Base-by-base conservation (phyloP, 1,140 invertebrate species). In the Orius insidiosus region DNA sequence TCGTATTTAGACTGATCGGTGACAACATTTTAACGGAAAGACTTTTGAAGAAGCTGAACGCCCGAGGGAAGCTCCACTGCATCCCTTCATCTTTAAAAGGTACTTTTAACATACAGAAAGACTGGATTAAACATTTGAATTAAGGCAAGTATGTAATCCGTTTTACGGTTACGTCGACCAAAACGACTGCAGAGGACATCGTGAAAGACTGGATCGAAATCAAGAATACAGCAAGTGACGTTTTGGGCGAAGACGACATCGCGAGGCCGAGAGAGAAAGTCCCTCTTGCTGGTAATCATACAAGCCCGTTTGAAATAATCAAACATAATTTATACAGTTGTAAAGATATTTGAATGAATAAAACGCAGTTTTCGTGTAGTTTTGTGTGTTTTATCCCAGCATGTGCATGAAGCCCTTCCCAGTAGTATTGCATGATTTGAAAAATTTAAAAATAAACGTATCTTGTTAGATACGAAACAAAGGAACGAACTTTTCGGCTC, bases 141-240 rank as follows among this genome's bases (percentile, higher is more conserved):
- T 9, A 63, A 73, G 70, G 80, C 1, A 79, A 83, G 61, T 96
- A 95, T 58, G 86, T 95, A 11, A 94, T 95, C 47, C 65, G 82
- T 6, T 93, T 90, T 59, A 89, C 92, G 1, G 80, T 98, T 10
- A 97, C 93, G 3, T 95, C 90, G 6, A 75, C 81, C 33, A 74
- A 71, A 54, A 97, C 92, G 0, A 94, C 86, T 0, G 74, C 79
- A 11, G 77, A 82, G 35, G 88, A 96, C 60, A 89, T 96, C 14
- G 60, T 81, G 10, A 76, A 76, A 53, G 90, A 95, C 58, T 96
- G 89, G 89, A 74, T 71, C 30, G 80, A 94, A 58, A 94, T 96
- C 40, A 74, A 78, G 56, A 68, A 64, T 0, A 84, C 83, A 19
- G 79, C 89, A 1, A 72, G 69, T 1, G 74, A 80, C 46, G 74